Base-by-base conservation (phyloP, 2,113 vertebrate genomes). In the Grammomys surdaster region DNA sequence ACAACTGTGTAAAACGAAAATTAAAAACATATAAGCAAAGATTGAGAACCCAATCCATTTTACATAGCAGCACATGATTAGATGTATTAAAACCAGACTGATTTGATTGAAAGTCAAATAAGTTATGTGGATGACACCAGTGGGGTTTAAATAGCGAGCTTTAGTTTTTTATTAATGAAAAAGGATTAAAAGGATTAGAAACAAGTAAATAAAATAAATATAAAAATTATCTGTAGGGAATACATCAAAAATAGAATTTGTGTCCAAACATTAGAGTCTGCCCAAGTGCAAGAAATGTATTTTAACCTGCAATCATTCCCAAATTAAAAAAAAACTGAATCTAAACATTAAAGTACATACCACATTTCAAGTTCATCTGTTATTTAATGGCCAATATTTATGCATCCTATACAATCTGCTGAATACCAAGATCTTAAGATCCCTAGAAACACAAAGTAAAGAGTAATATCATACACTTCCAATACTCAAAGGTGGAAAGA, bases 61-160 rank as follows among this genome's bases (percentile, higher is more conserved):
- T 60, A 58, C 2, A 43, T 54, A 48, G 58, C 2, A 65, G 48
- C 28, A 85, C 10, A 28, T 70, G 82, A 92, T 92, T 51, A 89
- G 90, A 89, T 2, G 85, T 3, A 86, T 20, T 22, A 80, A 93
- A 91, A 89, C 5, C 92, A 91, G 89, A 84, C 26, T 46, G 26
- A 75, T 13, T 77, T 69, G 36, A 70, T 16, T 16, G 46, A 75
- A 93, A 87, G 67, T 67, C 7, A 82, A 93, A 87, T 67, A 69
- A 67, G 10, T 36, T 5, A 89, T 22, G 40, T 1, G 48, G n/a
- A 75, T 24, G 36, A 92, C 46, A 40, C 58, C 3, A 8, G 0
- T 70, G 14, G 69, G 2, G 19, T 76, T 95, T 90, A 72, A 46
- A 84, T 46, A 75, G 8, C 1, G 4, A 95, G 51, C 40, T 36